phyloP scores from a whole-genome alignment of 2,888 invertebrate species.

The Adelphocoris suturalis region DNA sequence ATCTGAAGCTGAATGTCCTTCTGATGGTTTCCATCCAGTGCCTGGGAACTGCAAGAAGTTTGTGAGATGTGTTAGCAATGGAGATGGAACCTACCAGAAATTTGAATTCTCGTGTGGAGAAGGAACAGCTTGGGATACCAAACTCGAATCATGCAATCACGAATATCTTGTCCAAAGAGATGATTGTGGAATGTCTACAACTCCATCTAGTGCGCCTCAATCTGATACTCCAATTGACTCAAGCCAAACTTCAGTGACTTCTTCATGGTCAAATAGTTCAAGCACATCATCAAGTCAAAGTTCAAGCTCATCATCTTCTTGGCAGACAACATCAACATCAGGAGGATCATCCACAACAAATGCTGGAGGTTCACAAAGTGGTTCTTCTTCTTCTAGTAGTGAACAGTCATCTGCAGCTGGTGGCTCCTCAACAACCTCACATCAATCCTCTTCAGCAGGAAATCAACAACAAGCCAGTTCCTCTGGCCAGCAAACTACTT shows the following conservation, averaged over 20 bases:
- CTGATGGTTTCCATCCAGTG: slow-evolving; percentile 77
- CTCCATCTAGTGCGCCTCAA: slow-evolving; percentile 75
- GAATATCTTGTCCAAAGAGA: slow-evolving; percentile 81
- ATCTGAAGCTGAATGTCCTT: slow-evolving; percentile 74
- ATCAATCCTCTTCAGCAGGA: slow-evolving; percentile 73
- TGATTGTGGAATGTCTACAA: slow-evolving; percentile 75
- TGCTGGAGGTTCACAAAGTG: slow-evolving; percentile 73
- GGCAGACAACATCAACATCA: slow-evolving; percentile 72
- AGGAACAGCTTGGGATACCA: slow-evolving; percentile 89
- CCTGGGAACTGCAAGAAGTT: slow-evolving; percentile 77
- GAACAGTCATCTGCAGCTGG: slow-evolving; percentile 74
- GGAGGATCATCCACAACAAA: slow-evolving; percentile 73
- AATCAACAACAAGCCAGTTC: slow-evolving; percentile 74
- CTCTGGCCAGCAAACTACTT: slow-evolving; percentile 73
- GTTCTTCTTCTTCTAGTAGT: slow-evolving; percentile 69
- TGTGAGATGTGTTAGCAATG: slow-evolving; percentile 76
- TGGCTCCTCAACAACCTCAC: slow-evolving; percentile 70
- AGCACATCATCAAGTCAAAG: slow-evolving; percentile 74
- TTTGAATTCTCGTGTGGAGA: slow-evolving; percentile 87
- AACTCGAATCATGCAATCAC: slow-evolving; percentile 86
- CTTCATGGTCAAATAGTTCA: slow-evolving; percentile 75
- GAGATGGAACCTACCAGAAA: slow-evolving; percentile 81
- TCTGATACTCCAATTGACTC: slow-evolving; percentile 75
- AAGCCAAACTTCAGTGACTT: slow-evolving; percentile 75
- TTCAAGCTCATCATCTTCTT: slow-evolving; percentile 75